Conservation (phyloP, 2,888 invertebrate species). For the Polylopha cassiicola region DNA sequence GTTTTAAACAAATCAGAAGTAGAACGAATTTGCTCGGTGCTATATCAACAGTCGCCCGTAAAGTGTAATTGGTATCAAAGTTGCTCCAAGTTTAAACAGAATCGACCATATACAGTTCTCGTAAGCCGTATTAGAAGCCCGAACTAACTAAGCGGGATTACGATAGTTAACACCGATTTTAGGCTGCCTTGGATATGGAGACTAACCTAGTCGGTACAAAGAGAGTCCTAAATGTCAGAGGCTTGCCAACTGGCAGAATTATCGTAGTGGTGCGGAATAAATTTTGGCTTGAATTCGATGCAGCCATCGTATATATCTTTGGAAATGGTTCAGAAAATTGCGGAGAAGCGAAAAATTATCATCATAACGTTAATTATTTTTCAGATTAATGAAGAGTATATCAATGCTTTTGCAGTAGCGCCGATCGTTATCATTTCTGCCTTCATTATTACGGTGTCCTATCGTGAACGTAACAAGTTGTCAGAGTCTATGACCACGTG, state of each 20-base stretch:
- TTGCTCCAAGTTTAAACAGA: constrained; percentile 20
- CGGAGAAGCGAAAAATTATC: neutral
- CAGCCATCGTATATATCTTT: constrained; percentile 8
- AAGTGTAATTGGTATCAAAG: constrained; percentile 42
- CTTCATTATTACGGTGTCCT: neutral
- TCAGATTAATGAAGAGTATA: constrained; percentile 19
- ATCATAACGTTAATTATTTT: constrained; percentile 7
- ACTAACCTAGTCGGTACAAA: constrained; percentile 41
- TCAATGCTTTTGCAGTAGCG: constrained; percentile 17
- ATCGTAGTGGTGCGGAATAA: constrained; percentile 36
- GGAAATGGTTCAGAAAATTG: neutral
- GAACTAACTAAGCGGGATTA: constrained; percentile 41
- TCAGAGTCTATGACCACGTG: constrained; percentile 34
- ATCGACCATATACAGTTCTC: constrained; percentile 15
- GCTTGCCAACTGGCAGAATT: constrained; percentile 49
- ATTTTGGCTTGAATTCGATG: constrained; percentile 31
- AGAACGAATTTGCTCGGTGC: no score
- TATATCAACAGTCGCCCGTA: constrained; percentile 25
- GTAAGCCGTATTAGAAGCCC: constrained; percentile 33
- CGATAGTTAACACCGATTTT: constrained; percentile 49
- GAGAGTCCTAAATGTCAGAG: constrained; percentile 45
- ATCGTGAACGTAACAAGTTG: constrained; percentile 24
- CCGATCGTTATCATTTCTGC: constrained; percentile 10
- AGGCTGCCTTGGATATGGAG: constrained; percentile 41
- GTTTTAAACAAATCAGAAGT: constrained; percentile 10